phyloP scores from a whole-genome alignment of 2,113 vertebrate genomes.

The Gallinago paraguaiae region DNA sequence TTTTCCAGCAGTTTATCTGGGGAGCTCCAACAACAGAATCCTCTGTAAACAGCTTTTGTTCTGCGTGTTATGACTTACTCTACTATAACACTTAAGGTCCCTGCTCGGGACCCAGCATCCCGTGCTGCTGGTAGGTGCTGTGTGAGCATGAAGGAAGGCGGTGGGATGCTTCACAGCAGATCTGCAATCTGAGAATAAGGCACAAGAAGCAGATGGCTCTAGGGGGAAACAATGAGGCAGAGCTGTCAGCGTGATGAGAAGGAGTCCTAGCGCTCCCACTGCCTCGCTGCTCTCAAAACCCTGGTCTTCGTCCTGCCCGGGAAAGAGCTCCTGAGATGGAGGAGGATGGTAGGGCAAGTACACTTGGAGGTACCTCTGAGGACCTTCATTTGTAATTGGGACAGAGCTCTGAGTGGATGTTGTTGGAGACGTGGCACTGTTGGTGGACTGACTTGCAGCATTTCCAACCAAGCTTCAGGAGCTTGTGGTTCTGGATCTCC shows the following conservation, averaged over 20 bases:
- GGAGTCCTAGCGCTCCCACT: background rate
- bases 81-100: background rate
- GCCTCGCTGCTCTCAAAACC: background rate
- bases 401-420: fast-evolving
- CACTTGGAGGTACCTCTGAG: background rate
- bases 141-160: background rate
- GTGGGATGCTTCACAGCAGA: constrained; percentile 40
- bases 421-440: background rate
- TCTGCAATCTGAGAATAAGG: constrained; percentile 31
- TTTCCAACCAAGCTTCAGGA: background rate
- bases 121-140: constrained; percentile 22
- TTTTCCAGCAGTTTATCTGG: background rate
- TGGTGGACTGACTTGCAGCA: background rate
- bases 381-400: background rate
- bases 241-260: constrained; percentile 16
- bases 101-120: background rate
- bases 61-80: background rate
- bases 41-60: constrained; percentile 27
- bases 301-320: background rate
- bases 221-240: constrained; percentile 51
- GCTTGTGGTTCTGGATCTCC: background rate
- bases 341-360: background rate
- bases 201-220: constrained; percentile 33
- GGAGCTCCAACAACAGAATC: background rate
- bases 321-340: background rate